These are phyloP conservation scores for Halesus radiatus DNA, from an alignment of 1,140 invertebrate species.

Conservation along the genomic window DNA sequence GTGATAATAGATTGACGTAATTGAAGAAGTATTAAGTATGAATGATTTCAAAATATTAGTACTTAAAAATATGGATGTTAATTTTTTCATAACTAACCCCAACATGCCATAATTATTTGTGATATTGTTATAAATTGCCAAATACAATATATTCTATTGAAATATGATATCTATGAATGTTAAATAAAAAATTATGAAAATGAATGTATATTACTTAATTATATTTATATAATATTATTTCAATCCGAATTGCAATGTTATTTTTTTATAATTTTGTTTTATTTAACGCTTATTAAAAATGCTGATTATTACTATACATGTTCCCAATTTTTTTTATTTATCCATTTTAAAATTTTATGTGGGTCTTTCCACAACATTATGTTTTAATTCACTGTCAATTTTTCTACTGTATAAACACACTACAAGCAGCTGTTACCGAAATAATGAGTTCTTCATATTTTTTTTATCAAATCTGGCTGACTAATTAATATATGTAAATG, in stretches of 20 bases:
- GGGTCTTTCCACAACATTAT: too few relatives aligned
- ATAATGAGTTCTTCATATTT: too few relatives aligned
- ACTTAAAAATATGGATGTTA: slow-evolving; percentile 12
- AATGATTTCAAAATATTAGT: background rate
- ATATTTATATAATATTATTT: background rate
- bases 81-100: slow-evolving; percentile 9
- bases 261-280: slow-evolving; percentile 25
- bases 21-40: background rate
- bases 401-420: too few relatives aligned
- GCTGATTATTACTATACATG: background rate
- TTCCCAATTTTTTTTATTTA: too few relatives aligned
- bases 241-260: slow-evolving; percentile 3
- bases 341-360: too few relatives aligned
- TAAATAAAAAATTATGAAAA: slow-evolving; percentile 9
- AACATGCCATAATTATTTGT: slow-evolving; percentile 37
- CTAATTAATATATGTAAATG: too few relatives aligned
- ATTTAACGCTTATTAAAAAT: slow-evolving; percentile 33
- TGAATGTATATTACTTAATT: background rate
- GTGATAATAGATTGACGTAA: slow-evolving; percentile 14
- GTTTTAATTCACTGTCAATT: too few relatives aligned
- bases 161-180: background rate
- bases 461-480: too few relatives aligned
- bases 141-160: slow-evolving; percentile 24
- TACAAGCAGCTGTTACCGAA: too few relatives aligned
- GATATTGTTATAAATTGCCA: slow-evolving; percentile 37